These are phyloP conservation scores for Atopsyche davidsoni DNA, from an alignment of 1,140 invertebrate genomes.

Conservation along the genomic window DNA sequence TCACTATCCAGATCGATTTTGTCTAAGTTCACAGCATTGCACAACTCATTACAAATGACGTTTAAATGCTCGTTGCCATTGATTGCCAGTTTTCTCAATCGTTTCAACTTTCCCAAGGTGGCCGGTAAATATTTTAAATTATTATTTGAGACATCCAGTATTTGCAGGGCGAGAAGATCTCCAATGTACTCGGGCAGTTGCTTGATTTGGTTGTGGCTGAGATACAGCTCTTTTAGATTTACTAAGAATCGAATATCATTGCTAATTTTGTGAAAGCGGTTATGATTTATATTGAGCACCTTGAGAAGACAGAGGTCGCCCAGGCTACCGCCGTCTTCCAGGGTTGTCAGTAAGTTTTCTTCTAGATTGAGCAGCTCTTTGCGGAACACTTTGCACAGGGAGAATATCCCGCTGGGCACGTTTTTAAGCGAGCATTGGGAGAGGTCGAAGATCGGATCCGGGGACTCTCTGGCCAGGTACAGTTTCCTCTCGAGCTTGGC, in stretches of 20 bases:
- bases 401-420: slow-evolving; percentile 68
- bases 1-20: slow-evolving; percentile 55
- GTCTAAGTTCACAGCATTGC: slow-evolving; percentile 51
- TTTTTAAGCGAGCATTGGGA: slow-evolving; percentile 62
- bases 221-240: slow-evolving; percentile 60
- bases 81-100: slow-evolving; percentile 52
- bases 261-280: slow-evolving; percentile 59
- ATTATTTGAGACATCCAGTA: slow-evolving; percentile 68
- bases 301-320: slow-evolving; percentile 61
- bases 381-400: slow-evolving; percentile 69
- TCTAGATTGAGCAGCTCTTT: slow-evolving; percentile 64
- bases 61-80: slow-evolving; percentile 52
- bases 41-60: slow-evolving; percentile 56
- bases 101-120: slow-evolving; percentile 55
- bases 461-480: slow-evolving; percentile 68
- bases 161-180: slow-evolving; percentile 53
- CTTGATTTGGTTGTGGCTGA: slow-evolving; percentile 59
- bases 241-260: slow-evolving; percentile 55
- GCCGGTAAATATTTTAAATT: slow-evolving; percentile 60
- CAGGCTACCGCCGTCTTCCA: slow-evolving; percentile 64
- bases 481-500: slow-evolving; percentile 64
- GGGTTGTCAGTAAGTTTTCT: slow-evolving; percentile 58
- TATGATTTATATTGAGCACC: slow-evolving; percentile 65
- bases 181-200: slow-evolving; percentile 62
- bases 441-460: slow-evolving; percentile 68